Percentiles rank a stretch among this genome's conserved stretches.
phyloP scores from a whole-genome alignment of 1,140 invertebrate genomes.

The Formica exsecta region DNA sequence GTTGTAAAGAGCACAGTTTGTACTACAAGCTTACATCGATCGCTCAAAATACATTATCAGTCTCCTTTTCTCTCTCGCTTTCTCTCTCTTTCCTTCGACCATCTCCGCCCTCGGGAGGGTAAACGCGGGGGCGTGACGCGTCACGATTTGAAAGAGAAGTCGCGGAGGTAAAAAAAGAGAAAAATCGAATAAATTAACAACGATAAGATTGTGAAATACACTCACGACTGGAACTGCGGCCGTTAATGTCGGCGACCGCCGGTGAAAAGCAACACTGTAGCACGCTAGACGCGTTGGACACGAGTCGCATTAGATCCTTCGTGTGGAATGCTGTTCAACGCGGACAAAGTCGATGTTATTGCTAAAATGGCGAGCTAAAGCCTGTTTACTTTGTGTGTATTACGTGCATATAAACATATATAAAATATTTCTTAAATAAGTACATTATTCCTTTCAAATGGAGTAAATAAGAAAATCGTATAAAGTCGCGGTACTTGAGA shows the following conservation, averaged over 20 bases:
- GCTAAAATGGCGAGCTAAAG: not conserved
- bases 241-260: constrained; percentile 52
- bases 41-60: constrained; percentile 67
- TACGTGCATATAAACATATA: not conserved
- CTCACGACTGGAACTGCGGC: not conserved
- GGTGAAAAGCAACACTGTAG: constrained; percentile 64
- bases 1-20: constrained; percentile 72
- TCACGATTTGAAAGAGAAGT: constrained; percentile 27
- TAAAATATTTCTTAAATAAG: not conserved
- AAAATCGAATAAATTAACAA: constrained; percentile 46
- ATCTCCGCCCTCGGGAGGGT: not conserved
- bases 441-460: not conserved
- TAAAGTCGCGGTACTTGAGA: not conserved
- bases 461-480: constrained; percentile 29
- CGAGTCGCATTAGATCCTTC: constrained; percentile 27
- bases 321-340: constrained; percentile 34
- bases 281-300: constrained; percentile 48
- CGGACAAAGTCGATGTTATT: constrained; percentile 6
- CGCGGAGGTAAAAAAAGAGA: constrained; percentile 18
- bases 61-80: constrained; percentile 32
- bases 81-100: not conserved
- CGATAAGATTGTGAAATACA: constrained; percentile 64
- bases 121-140: constrained; percentile 63
- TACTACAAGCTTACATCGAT: constrained; percentile 74
- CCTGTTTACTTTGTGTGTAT: constrained; percentile 6